A percentile compares a stretch with the other conserved stretches of the same genome.
phyloP scores from a whole-genome alignment of 1,140 invertebrate species.

The Condylostylus longicornis region DNA sequence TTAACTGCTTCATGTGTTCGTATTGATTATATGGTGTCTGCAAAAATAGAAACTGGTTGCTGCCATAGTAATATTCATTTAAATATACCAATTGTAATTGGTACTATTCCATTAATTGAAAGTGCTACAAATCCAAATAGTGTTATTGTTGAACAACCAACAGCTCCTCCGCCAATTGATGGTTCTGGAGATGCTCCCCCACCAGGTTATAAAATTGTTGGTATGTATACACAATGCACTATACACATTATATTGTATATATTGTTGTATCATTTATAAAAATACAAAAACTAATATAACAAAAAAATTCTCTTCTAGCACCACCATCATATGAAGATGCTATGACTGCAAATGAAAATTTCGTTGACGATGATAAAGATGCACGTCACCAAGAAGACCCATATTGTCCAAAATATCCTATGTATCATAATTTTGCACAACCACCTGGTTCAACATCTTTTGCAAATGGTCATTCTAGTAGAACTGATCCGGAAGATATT shows the following conservation, averaged over 20 bases:
- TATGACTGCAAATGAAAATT: slow-evolving; percentile 14
- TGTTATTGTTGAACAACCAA: neutral
- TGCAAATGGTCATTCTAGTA: too few species aligned
- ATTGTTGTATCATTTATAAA: neutral
- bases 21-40: neutral
- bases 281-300: neutral
- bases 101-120: neutral
- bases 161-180: too few species aligned
- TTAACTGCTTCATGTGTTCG: neutral
- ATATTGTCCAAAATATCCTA: slow-evolving; percentile 24
- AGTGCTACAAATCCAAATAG: neutral
- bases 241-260: too few species aligned
- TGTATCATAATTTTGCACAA: slow-evolving; percentile 21
- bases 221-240: slow-evolving; percentile 13
- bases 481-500: too few species aligned
- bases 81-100: neutral
- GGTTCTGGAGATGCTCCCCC: slow-evolving; percentile 16
- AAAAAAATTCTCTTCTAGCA: slow-evolving; percentile 8
- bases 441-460: slow-evolving; percentile 16
- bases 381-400: slow-evolving; percentile 20
- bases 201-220: slow-evolving; percentile 20
- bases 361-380: slow-evolving; percentile 20
- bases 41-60: neutral
- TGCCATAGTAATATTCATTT: neutral
- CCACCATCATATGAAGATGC: slow-evolving; percentile 28